phyloP scores from a whole-genome alignment of 1,140 invertebrate species.

The Pseudomyrmex concolor region DNA sequence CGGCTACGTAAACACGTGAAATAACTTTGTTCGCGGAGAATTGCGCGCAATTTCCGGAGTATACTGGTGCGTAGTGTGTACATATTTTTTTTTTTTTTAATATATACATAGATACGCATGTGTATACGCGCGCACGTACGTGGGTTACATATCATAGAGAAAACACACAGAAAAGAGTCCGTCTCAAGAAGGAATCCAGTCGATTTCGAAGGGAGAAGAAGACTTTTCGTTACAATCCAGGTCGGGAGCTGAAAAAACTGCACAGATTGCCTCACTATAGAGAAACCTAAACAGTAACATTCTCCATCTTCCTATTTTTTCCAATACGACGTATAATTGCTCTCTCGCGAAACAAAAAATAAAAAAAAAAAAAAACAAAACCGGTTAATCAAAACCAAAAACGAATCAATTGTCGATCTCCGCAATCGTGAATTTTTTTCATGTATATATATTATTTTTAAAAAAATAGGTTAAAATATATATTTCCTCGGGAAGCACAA shows the following conservation, averaged over 20 bases:
- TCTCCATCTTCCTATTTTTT: neutral
- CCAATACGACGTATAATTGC: neutral
- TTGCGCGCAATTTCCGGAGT: conserved; percentile 33
- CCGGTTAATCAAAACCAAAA: conserved; percentile 10
- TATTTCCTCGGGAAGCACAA: conserved; percentile 11
- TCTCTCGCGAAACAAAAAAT: too few species aligned
- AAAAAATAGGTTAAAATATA: neutral
- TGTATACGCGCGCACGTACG: conserved; percentile 1
- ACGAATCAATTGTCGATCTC: neutral
- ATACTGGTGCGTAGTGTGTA: neutral
- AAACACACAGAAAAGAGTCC: conserved; percentile 32
- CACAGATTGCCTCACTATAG: conserved; percentile 1
- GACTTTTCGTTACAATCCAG: conserved; percentile 34
- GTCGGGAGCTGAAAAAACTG: conserved; percentile 31
- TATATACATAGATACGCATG: neutral
- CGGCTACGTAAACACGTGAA: neutral
- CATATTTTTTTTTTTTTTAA: neutral
- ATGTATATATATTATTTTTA: too few species aligned
- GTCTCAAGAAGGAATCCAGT: conserved; percentile 19
- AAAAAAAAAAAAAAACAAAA: neutral
- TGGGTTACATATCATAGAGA: conserved; percentile 5
- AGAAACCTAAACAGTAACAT: conserved; percentile 32
- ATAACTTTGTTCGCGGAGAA: neutral
- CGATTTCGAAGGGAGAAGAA: conserved; percentile 1
- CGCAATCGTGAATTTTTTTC: neutral